These are phyloP conservation scores for Pampus argenteus DNA, from an alignment of 2,797 vertebrate species.

Conservation along the genomic window DNA sequence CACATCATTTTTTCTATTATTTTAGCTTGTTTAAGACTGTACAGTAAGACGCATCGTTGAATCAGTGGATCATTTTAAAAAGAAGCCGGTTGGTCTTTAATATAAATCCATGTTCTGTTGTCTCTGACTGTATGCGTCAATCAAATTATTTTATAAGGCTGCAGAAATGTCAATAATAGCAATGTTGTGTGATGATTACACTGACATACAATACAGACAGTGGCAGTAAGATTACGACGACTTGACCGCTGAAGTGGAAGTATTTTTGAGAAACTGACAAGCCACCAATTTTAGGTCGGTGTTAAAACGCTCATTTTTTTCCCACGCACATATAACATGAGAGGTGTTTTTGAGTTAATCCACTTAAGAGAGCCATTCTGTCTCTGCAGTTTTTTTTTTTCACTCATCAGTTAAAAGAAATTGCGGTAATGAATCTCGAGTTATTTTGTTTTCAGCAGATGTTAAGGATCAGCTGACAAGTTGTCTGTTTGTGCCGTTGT, in stretches of 20 bases:
- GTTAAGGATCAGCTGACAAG: background rate
- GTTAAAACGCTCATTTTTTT: background rate
- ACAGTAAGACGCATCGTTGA: background rate
- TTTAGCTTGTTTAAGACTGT: background rate
- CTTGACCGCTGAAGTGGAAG: slow-evolving; percentile 1
- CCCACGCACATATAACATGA: background rate
- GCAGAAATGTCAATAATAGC: slow-evolving; percentile 9
- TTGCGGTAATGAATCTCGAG: background rate
- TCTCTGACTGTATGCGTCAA: background rate
- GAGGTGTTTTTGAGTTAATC: background rate
- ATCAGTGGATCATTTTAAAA: background rate
- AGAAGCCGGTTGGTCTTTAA: background rate
- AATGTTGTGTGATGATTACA: no score
- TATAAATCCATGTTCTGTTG: background rate
- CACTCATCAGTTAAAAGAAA: no score
- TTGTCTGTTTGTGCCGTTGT: background rate
- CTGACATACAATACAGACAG: background rate
- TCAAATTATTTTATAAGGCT: background rate
- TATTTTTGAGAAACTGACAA: background rate
- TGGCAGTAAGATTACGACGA: no score
- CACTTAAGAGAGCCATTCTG: background rate
- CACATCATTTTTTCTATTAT: background rate
- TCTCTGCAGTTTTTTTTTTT: background rate
- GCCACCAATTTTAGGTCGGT: no score
- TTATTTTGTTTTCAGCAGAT: background rate